phyloP scores from a whole-genome alignment of 2,113 vertebrate genomes.

The Rhynchomys soricoides region DNA sequence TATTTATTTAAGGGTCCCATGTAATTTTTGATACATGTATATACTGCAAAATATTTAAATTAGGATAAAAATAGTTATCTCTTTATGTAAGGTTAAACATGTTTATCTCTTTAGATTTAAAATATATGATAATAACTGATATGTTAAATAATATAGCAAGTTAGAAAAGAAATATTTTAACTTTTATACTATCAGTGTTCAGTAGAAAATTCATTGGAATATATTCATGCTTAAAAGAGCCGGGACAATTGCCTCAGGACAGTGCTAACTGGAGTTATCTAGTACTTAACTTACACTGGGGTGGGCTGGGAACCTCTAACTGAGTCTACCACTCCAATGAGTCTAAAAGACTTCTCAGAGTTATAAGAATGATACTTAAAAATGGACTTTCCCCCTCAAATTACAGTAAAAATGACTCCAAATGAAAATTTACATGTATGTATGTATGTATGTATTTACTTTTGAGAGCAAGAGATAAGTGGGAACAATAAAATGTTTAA shows the following conservation, averaged over 20 bases:
- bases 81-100: not conserved
- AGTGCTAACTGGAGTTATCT: not conserved
- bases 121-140: not conserved
- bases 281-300: not conserved
- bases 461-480: not conserved
- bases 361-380: not conserved
- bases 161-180: not conserved
- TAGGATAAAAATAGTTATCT: not conserved
- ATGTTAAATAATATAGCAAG: not conserved
- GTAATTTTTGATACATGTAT: not conserved
- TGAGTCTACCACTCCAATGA: not conserved
- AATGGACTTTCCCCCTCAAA: not conserved
- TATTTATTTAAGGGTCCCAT: not conserved
- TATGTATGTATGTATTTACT: not conserved
- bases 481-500: not conserved
- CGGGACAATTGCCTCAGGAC: not conserved
- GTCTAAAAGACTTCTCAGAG: not conserved
- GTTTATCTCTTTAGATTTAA: not conserved
- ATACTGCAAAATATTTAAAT: not conserved
- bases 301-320: not conserved
- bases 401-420: not conserved
- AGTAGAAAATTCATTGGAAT: slow-evolving; percentile 9
- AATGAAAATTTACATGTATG: not conserved
- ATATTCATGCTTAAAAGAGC: not conserved
- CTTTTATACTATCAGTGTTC: not conserved